A percentile compares a stretch with the other conserved stretches of the same genome.
phyloP scores from a whole-genome alignment of 1,140 invertebrate genomes.

The Drosophila melanogaster region DNA sequence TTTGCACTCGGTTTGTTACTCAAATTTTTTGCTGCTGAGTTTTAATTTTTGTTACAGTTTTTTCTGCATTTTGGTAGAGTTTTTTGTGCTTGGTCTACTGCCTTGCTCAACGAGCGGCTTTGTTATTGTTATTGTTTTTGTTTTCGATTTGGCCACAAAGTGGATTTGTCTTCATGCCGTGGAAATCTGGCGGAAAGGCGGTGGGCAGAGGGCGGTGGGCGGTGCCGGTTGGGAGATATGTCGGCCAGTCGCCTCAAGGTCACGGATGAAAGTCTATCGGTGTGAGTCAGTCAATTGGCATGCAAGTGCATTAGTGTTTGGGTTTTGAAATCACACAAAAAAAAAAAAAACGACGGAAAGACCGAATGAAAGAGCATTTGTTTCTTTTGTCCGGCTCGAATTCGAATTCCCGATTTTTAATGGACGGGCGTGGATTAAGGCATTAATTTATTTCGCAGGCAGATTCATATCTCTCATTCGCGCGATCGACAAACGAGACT shows the following conservation, averaged over 20 bases:
- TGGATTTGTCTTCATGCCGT: slow-evolving; percentile 77
- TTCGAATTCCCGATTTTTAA: slow-evolving; percentile 28
- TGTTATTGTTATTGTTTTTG: slow-evolving; percentile 37
- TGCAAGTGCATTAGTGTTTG: slow-evolving; percentile 41
- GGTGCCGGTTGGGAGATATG: slow-evolving; percentile 36
- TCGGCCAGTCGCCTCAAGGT: slow-evolving; percentile 72
- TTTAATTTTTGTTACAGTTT: slow-evolving; percentile 61
- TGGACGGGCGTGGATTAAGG: slow-evolving; percentile 40
- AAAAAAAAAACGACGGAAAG: not conserved
- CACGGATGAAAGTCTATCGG: slow-evolving; percentile 77
- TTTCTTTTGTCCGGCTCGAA: slow-evolving; percentile 17
- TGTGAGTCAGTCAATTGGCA: slow-evolving; percentile 42
- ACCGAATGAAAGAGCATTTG: slow-evolving; percentile 28
- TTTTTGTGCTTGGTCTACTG: slow-evolving; percentile 7
- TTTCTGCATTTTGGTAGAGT: slow-evolving; percentile 31
- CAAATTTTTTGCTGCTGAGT: slow-evolving; percentile 50
- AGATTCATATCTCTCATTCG: slow-evolving; percentile 15
- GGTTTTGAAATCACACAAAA: slow-evolving; percentile 9
- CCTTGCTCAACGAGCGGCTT: slow-evolving; percentile 65
- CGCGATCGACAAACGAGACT: slow-evolving; percentile 60
- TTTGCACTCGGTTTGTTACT: slow-evolving; percentile 36
- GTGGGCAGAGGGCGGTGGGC: slow-evolving; percentile 6
- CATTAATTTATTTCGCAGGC: slow-evolving; percentile 17
- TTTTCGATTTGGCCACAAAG: slow-evolving; percentile 59
- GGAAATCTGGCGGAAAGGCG: slow-evolving; percentile 52